Evolutionary conservation across 1,140 invertebrate species (phyloP).

Genomic region (Drosophila melanogaster): DNA sequence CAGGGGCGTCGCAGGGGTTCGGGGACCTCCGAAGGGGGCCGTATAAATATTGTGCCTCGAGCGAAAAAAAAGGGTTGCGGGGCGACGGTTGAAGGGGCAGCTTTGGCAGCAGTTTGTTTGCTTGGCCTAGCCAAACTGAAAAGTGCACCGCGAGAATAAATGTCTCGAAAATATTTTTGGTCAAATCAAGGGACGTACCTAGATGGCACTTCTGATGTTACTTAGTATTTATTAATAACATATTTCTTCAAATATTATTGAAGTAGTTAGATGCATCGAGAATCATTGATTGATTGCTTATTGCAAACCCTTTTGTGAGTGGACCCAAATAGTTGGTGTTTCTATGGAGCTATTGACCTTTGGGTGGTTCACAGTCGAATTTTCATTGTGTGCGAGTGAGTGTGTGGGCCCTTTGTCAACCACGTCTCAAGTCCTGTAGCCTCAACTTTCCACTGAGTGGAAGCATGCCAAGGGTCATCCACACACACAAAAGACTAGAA

Average conservation of each 20-base stretch:
- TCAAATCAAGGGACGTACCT: no score
- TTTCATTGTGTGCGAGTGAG: constrained; percentile 10
- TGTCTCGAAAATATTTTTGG: no score
- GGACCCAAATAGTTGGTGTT: background rate
- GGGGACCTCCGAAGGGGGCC: background rate
- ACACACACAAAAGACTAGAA: constrained; percentile 1
- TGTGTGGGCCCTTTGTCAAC: constrained; percentile 34
- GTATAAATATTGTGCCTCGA: constrained; percentile 33
- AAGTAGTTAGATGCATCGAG: no score
- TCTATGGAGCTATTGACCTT: constrained; percentile 47
- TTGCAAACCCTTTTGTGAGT: background rate
- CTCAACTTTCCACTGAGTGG: constrained; percentile 2
- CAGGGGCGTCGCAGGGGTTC: no score
- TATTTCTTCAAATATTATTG: no score
- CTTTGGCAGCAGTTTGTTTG: constrained; percentile 47
- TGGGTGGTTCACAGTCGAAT: constrained; percentile 18
- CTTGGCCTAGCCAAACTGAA: constrained; percentile 15
- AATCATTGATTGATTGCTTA: no score
- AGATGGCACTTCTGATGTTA: no score
- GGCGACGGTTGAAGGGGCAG: background rate
- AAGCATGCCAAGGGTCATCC: constrained; percentile 17
- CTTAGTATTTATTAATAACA: no score
- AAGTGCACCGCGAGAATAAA: background rate
- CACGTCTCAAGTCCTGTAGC: constrained; percentile 40
- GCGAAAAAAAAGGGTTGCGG: background rate